A percentile compares a stretch with the other conserved stretches of the same genome.
Conservation (phyloP, 1,140 invertebrate species). For the Bombus difficillimus region DNA sequence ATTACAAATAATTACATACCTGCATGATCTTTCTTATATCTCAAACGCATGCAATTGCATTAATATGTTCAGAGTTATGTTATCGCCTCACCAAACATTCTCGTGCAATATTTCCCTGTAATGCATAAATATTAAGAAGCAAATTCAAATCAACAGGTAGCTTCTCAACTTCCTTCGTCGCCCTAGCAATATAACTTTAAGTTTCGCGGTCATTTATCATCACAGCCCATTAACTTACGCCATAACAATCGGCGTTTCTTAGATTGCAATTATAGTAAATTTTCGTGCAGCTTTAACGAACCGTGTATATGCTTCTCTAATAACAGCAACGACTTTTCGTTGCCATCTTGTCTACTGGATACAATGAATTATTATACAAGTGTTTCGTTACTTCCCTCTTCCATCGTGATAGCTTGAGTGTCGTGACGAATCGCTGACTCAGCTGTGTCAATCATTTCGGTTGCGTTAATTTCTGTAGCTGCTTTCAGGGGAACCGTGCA, state of each 20-base stretch:
- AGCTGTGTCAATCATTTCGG: slow-evolving; percentile 51
- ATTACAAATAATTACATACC: slow-evolving; percentile 15
- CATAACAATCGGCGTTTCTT: slow-evolving; percentile 59
- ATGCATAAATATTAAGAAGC: slow-evolving; percentile 50
- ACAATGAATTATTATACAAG: slow-evolving; percentile 58
- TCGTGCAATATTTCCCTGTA: slow-evolving; percentile 33
- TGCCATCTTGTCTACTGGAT: slow-evolving; percentile 8
- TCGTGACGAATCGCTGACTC: slow-evolving; percentile 60
- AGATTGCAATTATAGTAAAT: slow-evolving; percentile 54
- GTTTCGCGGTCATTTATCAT: slow-evolving; percentile 61
- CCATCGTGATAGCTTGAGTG: slow-evolving; percentile 20
- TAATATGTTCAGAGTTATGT: slow-evolving; percentile 23
- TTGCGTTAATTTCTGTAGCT: slow-evolving; percentile 18
- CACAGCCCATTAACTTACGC: slow-evolving; percentile 50
- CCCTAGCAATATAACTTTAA: slow-evolving; percentile 43
- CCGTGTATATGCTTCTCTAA: slow-evolving; percentile 40
- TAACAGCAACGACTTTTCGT: slow-evolving; percentile 38
- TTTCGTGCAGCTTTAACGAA: slow-evolving; percentile 35
- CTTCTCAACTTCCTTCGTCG: slow-evolving; percentile 30
- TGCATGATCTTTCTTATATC: slow-evolving; percentile 4
- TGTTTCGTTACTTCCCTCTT: slow-evolving; percentile 50
- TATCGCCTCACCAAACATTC: neutral
- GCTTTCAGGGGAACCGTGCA: neutral
- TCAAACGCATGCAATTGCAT: neutral
- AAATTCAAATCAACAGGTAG: slow-evolving; percentile 60